Base-by-base conservation (phyloP, 2,888 invertebrate genomes). In the Tortrix viridana region DNA sequence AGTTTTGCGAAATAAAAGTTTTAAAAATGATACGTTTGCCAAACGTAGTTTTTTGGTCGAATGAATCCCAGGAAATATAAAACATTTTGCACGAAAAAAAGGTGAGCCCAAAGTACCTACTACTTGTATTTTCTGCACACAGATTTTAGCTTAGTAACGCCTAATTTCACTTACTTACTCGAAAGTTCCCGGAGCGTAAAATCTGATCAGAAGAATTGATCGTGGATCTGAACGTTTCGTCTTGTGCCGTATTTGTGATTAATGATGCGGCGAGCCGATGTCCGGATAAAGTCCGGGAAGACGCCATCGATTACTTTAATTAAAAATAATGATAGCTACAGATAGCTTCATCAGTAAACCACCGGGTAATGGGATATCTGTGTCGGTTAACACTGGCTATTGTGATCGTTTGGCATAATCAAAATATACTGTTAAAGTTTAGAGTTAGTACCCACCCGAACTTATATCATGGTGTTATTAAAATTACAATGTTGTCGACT, bases 271-370 rank as follows among this genome's bases (percentile, higher is more conserved):
- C 66, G 69, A 72, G 68, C 67, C 69, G 58, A 67, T 62, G 68
- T 67, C 69, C 64, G 69, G 75, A 74, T 73, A 73, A 66, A 70
- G 72, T 72, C 71, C 70, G 53, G 66, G 69, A 67, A 66, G 69
- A 66, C 60, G 57, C 65, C 71, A 74, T 76, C 74, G 76, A 77
- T 78, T 77, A 75, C 73, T 76, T 78, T 78, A 80, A 80, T 80
- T 79, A 77, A 79, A 78, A 79, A 79, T 77, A 80, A 76, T 78
- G 74, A 77, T 69, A n/a, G 61, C 44, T 50, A 55, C 49, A 67
- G 72, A 71, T 70, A 67, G 65, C 60, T 73, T 63, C 67, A 69
- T 70, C 67, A 68, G 67, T 71, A 65, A 64, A 60, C 56, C 54
- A 41, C 60, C n/a, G 46, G 26, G 26, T 61, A 61, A 61, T 61